Conservation (phyloP, 2,888 invertebrate species). For the Philhelius pedissequus region DNA sequence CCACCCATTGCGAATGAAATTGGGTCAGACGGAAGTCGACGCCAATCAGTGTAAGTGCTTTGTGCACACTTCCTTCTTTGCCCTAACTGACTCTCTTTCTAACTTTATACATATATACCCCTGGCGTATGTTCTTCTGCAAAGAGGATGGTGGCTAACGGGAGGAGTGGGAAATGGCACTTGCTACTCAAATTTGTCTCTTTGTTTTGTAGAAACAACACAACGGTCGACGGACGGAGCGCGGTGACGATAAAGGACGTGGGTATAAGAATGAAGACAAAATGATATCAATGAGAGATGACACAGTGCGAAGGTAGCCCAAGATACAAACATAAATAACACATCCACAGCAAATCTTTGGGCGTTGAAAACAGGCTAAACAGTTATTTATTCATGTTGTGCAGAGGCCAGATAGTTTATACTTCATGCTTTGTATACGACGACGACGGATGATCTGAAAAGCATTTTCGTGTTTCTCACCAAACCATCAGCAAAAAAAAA, state of each 20-base stretch:
- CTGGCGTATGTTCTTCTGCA: not conserved
- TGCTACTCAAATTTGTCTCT: slow-evolving; percentile 41
- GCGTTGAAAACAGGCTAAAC: slow-evolving; percentile 50
- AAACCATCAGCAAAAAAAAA: not conserved
- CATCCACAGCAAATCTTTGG: slow-evolving; percentile 13
- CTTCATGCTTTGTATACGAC: not conserved
- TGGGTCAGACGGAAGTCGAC: slow-evolving; percentile 68
- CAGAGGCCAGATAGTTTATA: slow-evolving; percentile 17
- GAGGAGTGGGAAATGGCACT: not conserved
- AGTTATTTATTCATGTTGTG: slow-evolving; percentile 47
- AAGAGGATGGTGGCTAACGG: not conserved
- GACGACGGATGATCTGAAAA: no score
- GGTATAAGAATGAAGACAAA: not conserved
- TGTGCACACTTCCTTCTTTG: slow-evolving; percentile 66
- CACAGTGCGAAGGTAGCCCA: slow-evolving; percentile 5
- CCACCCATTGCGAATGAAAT: slow-evolving; percentile 50
- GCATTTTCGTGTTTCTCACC: slow-evolving; percentile 53
- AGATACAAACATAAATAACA: not conserved
- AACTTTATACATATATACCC: no score
- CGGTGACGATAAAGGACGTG: not conserved
- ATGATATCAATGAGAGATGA: slow-evolving; percentile 2
- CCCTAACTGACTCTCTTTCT: slow-evolving; percentile 53
- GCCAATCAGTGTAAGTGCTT: slow-evolving; percentile 69
- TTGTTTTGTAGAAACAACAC: slow-evolving; percentile 16
- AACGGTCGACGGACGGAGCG: no score